Conservation (phyloP, 2,888 invertebrate genomes). For the Arge pagana region DNA sequence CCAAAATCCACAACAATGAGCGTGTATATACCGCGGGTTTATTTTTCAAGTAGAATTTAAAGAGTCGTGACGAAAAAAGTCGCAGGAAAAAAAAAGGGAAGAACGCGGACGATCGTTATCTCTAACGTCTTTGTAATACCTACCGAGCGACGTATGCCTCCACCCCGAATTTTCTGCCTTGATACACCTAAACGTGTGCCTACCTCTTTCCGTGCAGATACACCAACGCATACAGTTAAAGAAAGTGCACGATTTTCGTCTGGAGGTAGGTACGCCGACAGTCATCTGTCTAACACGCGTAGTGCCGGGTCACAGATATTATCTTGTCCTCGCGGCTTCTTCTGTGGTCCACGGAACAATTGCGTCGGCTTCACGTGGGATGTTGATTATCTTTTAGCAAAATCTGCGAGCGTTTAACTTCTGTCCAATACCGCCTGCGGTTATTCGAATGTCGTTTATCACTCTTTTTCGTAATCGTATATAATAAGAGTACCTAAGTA, state of each 20-base stretch:
- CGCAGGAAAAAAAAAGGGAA: not conserved
- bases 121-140: not conserved
- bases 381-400: not conserved
- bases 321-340: constrained; percentile 1
- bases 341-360: not conserved
- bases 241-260: too few relatives aligned
- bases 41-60: not conserved
- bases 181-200: too few relatives aligned
- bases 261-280: not conserved
- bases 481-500: too few relatives aligned
- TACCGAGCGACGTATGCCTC: too few relatives aligned
- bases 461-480: too few relatives aligned
- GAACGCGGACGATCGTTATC: not conserved
- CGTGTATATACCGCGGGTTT: not conserved
- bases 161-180: too few relatives aligned
- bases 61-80: constrained; percentile 9
- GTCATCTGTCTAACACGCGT: constrained; percentile 4
- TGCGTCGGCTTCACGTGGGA: too few relatives aligned
- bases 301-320: not conserved
- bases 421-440: too few relatives aligned
- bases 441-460: too few relatives aligned
- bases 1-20: constrained; percentile 36
- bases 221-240: too few relatives aligned
- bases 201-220: too few relatives aligned
- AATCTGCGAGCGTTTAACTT: too few relatives aligned